These are phyloP conservation scores for Arnoldichthys spilopterus DNA, from an alignment of 2,797 vertebrate species.

Conservation along the genomic window DNA sequence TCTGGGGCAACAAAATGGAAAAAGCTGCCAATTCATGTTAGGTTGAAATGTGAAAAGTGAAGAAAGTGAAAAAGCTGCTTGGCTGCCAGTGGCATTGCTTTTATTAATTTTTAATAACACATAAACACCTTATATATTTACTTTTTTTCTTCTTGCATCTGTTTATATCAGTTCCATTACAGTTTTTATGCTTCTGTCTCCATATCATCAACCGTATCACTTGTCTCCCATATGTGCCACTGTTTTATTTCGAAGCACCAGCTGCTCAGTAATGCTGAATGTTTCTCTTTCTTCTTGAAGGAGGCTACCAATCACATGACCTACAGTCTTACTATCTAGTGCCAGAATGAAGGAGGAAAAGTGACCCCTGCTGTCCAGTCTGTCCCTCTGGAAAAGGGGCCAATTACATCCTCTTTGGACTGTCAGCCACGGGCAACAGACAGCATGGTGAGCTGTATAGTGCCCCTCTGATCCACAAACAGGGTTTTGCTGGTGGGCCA, in stretches of 20 bases:
- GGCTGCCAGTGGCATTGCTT: neutral
- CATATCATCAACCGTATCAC: neutral
- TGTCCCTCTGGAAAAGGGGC: neutral
- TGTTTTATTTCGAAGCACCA: neutral
- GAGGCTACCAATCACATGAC: neutral
- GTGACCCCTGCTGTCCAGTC: constrained; percentile 11
- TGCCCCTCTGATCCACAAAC: neutral
- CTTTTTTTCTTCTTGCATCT: neutral
- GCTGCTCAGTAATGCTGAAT: neutral
- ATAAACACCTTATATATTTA: constrained; percentile 13
- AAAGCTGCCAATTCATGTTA: constrained; percentile 38
- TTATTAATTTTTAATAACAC: constrained; percentile 3
- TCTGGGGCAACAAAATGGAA: constrained; percentile 27
- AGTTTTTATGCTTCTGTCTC: neutral
- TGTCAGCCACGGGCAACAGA: neutral
- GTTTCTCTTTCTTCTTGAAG: neutral
- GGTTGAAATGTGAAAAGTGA: constrained; percentile 17
- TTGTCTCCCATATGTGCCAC: neutral
- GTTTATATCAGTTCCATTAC: neutral
- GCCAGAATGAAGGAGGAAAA: constrained; percentile 9
- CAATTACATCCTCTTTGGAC: constrained; percentile 11
- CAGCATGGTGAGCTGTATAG: neutral
- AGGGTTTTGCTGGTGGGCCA: constrained; percentile 6
- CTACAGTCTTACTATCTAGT: neutral
- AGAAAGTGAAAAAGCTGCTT: neutral